These are phyloP conservation scores for Rhinolophus sinicus DNA, from an alignment of 2,113 vertebrate genomes.

Conservation along the genomic window DNA sequence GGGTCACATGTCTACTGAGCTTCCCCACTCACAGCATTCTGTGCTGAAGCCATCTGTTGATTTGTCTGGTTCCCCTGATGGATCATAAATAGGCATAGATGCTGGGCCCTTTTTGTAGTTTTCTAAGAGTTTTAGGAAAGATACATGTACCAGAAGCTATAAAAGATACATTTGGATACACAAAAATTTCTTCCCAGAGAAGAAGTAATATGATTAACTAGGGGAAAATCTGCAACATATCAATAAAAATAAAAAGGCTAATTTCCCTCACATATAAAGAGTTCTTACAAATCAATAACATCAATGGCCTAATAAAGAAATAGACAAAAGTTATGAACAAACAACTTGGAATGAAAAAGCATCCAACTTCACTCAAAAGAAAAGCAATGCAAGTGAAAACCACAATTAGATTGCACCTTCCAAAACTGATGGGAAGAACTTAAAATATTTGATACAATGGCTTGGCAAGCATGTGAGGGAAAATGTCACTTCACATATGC, in stretches of 20 bases:
- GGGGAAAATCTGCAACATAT: neutral
- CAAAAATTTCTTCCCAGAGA: neutral
- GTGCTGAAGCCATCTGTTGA: neutral
- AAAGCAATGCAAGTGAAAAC: neutral
- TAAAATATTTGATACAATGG: neutral
- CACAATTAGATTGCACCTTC: neutral
- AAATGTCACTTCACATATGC: neutral
- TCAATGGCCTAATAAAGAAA: neutral
- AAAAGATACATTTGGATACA: neutral
- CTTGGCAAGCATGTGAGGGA: neutral
- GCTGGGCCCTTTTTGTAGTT: neutral
- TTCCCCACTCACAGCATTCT: neutral
- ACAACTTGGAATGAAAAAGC: neutral
- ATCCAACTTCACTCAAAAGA: neutral
- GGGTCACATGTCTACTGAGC: neutral
- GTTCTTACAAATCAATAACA: neutral
- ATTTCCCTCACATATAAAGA: conserved; percentile 16
- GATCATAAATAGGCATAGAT: neutral
- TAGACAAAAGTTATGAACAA: neutral
- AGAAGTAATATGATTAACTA: neutral
- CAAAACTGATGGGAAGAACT: neutral
- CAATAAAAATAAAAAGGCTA: neutral
- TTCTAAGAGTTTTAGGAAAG: conserved; percentile 40
- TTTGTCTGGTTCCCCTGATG: neutral
- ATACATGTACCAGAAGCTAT: neutral